Conservation (phyloP, 2,113 vertebrate genomes). For the Pimephales promelas region DNA sequence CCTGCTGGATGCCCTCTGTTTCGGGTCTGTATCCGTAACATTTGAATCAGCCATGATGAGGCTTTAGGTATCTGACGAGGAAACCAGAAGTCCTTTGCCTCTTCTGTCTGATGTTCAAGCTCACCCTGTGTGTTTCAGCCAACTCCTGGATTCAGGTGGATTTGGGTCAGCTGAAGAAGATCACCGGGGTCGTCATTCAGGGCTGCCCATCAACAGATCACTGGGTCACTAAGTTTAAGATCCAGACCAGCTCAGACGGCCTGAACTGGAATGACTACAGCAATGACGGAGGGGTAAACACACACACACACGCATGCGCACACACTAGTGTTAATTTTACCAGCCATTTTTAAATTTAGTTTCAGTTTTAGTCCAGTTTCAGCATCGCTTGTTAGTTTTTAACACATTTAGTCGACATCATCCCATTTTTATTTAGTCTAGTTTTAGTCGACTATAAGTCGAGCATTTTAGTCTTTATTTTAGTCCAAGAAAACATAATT, state of each 20-base stretch:
- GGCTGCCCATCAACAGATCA: slow-evolving; percentile 71
- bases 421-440: too few relatives aligned
- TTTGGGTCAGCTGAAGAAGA: slow-evolving; percentile 68
- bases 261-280: slow-evolving; percentile 70
- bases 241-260: slow-evolving; percentile 74
- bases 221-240: slow-evolving; percentile 76
- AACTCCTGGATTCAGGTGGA: slow-evolving; percentile 77
- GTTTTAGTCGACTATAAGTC: too few relatives aligned
- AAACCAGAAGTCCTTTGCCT: not conserved
- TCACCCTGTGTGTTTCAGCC: not conserved
- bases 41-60: not conserved
- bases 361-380: too few relatives aligned
- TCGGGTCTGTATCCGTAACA: slow-evolving; percentile 38
- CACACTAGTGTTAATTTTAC: too few relatives aligned
- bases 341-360: too few relatives aligned
- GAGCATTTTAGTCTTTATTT: too few relatives aligned
- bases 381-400: too few relatives aligned
- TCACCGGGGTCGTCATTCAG: slow-evolving; percentile 77
- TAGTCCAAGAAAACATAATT: too few relatives aligned
- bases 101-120: not conserved
- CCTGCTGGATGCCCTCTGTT: slow-evolving; percentile 75
- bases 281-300: slow-evolving; percentile 65
- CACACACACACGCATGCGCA: not conserved
- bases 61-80: not conserved
- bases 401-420: too few relatives aligned